Percentiles rank a stretch among this genome's conserved stretches.
These are phyloP conservation scores for Helicorthomorpha holstii DNA, from an alignment of 1,140 invertebrate genomes.

Conservation along the genomic window DNA sequence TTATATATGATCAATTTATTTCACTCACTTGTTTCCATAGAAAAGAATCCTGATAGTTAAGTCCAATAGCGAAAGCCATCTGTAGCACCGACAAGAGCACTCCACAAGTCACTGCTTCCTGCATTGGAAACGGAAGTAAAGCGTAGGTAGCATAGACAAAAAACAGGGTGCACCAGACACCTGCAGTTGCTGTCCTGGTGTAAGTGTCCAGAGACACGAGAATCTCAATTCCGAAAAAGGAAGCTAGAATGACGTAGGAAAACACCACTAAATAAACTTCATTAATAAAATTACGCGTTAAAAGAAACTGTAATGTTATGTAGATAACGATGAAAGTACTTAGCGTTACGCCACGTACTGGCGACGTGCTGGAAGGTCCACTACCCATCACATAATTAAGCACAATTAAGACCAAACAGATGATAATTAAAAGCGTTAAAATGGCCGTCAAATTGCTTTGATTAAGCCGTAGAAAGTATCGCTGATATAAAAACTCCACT, in stretches of 20 bases:
- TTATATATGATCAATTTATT: not conserved
- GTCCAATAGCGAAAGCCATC: constrained; percentile 29
- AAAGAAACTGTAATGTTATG: constrained; percentile 49
- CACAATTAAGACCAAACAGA: constrained; percentile 40
- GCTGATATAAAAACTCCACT: constrained; percentile 78
- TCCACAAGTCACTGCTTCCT: constrained; percentile 56
- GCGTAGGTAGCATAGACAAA: constrained; percentile 79
- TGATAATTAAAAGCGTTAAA: constrained; percentile 49
- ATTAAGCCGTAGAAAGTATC: constrained; percentile 82
- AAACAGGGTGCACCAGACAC: constrained; percentile 47
- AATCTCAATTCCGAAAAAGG: constrained; percentile 46
- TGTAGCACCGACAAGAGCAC: constrained; percentile 46
- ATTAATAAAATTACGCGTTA: constrained; percentile 65
- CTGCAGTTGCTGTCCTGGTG: constrained; percentile 28
- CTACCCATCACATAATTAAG: constrained; percentile 25
- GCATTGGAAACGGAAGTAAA: constrained; percentile 56
- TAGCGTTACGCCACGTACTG: constrained; percentile 18
- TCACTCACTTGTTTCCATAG: constrained; percentile 26
- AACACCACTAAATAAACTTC: constrained; percentile 67
- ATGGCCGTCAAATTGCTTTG: constrained; percentile 74
- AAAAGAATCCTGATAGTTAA: constrained; percentile 19
- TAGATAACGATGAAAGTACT: constrained; percentile 24
- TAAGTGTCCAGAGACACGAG: constrained; percentile 31
- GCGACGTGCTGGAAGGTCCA: constrained; percentile 12
- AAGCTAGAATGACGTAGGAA: constrained; percentile 55